phyloP scores from a whole-genome alignment of 2,888 invertebrate species.

The Tiliacea aurago region DNA sequence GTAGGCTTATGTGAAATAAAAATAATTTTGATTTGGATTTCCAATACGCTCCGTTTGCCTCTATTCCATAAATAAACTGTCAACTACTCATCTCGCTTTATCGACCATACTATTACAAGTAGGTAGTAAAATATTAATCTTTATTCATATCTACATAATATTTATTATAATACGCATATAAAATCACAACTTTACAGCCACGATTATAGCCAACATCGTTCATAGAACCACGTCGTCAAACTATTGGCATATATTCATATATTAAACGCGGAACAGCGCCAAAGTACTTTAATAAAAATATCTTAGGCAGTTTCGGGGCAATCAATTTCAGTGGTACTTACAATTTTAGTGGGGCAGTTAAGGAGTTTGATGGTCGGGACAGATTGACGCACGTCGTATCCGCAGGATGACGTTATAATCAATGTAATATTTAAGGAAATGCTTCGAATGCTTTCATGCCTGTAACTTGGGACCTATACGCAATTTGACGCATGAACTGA shows the following conservation, averaged over 20 bases:
- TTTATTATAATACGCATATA: conserved; percentile 36
- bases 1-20: too few relatives aligned
- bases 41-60: not conserved
- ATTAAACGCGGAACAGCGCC: conserved; percentile 44
- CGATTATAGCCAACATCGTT: conserved; percentile 40
- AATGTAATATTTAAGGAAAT: conserved; percentile 40
- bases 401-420: conserved; percentile 47
- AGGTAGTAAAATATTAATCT: not conserved
- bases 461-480: too few relatives aligned
- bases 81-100: too few relatives aligned
- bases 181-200: conserved; percentile 47
- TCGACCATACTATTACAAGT: not conserved
- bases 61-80: not conserved
- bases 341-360: conserved; percentile 74
- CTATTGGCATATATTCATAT: conserved; percentile 49
- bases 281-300: conserved; percentile 74
- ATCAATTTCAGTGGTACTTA: conserved; percentile 77
- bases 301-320: conserved; percentile 73
- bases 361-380: conserved; percentile 66
- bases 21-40: too few relatives aligned
- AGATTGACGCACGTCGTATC: conserved; percentile 65
- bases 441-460: not conserved
- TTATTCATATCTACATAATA: conserved; percentile 18
- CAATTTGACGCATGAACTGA: too few relatives aligned
- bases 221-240: conserved; percentile 42